A percentile compares a stretch with the other conserved stretches of the same genome.
Evolutionary conservation across 2,113 vertebrate species (phyloP).

Genomic region (Oenanthe oenanthe): DNA sequence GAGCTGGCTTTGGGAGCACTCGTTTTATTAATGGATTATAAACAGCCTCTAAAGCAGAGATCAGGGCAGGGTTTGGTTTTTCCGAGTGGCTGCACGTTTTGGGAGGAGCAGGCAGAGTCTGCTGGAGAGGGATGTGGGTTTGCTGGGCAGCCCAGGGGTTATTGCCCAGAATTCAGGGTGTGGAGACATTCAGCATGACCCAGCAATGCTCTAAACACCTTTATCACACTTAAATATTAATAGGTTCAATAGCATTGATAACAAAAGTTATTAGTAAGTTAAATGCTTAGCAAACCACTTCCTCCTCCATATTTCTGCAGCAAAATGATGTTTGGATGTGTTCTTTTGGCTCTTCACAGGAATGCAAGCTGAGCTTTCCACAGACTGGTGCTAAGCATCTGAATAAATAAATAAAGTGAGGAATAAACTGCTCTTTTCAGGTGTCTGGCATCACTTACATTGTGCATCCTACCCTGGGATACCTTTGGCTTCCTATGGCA

Average conservation of each 20-base stretch:
- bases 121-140: not conserved
- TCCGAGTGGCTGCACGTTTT: not conserved
- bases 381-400: not conserved
- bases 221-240: not conserved
- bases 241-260: no score
- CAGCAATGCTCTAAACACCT: not conserved
- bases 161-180: not conserved
- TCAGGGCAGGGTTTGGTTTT: not conserved
- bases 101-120: not conserved
- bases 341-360: not conserved
- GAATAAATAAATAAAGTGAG: not conserved
- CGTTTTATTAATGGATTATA: not conserved
- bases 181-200: not conserved
- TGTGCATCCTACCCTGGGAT: not conserved
- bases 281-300: not conserved
- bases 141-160: not conserved
- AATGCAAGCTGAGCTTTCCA: not conserved
- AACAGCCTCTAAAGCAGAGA: not conserved
- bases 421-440: not conserved
- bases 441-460: not conserved
- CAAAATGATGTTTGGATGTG: not conserved
- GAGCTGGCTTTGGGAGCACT: not conserved
- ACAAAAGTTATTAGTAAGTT: not conserved
- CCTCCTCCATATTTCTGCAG: not conserved
- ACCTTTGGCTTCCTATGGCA: not conserved